phyloP scores from a whole-genome alignment of 2,113 vertebrate genomes.

The Leptodactylus fuscus region DNA sequence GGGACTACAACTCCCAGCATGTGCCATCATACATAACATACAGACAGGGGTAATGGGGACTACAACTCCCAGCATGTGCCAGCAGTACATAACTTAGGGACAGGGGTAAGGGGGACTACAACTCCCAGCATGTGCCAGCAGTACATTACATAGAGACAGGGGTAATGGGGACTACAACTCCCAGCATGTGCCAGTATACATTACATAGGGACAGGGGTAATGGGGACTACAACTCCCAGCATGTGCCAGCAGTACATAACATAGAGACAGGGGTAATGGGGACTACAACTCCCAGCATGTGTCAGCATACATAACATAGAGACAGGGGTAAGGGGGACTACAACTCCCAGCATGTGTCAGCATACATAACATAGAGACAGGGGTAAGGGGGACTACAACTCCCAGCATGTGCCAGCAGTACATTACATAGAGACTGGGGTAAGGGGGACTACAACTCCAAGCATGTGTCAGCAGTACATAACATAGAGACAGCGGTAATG shows the following conservation, averaged over 20 bases:
- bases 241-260: neutral
- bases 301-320: neutral
- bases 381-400: neutral
- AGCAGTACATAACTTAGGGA: neutral
- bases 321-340: neutral
- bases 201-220: neutral
- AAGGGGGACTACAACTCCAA: neutral
- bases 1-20: conserved; percentile 13
- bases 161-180: neutral
- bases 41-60: neutral
- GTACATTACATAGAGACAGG: neutral
- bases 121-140: neutral
- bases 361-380: neutral
- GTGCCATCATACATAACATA: neutral
- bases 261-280: neutral
- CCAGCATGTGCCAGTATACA: neutral
- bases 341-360: neutral
- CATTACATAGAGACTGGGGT: neutral
- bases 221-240: neutral
- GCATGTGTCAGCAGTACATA: neutral
- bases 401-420: neutral
- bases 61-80: neutral
- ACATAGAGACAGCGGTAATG: too few species aligned
- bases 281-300: neutral
- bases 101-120: neutral